These are phyloP conservation scores for Lophotriccus pileatus DNA, from an alignment of 2,797 vertebrate species.

Conservation along the genomic window DNA sequence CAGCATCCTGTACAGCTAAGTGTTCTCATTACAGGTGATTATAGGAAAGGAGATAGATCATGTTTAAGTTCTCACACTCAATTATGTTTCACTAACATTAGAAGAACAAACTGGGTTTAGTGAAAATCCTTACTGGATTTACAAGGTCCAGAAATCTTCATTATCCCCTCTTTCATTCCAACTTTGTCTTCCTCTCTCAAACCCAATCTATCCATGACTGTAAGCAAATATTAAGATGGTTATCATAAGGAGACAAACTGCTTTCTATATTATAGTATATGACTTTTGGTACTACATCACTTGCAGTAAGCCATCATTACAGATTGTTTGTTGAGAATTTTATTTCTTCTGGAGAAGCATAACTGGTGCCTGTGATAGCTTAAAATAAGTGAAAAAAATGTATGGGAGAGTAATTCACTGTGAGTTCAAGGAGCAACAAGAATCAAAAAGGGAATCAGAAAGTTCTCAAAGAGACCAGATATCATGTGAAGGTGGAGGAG, in stretches of 20 bases:
- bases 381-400: not conserved
- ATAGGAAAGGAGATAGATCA: not conserved
- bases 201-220: not conserved
- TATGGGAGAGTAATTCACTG: not conserved
- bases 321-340: not conserved
- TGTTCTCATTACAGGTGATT: not conserved
- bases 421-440: not conserved
- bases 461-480: not conserved
- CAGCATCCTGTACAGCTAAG: not conserved
- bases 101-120: not conserved
- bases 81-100: not conserved
- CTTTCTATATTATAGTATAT: not conserved
- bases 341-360: not conserved
- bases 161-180: not conserved
- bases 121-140: not conserved
- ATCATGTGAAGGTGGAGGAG: not conserved
- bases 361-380: not conserved
- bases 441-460: not conserved
- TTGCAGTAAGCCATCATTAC: not conserved
- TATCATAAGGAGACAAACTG: not conserved
- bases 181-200: not conserved
- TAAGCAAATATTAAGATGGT: not conserved
- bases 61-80: not conserved
- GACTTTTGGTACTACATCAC: not conserved
- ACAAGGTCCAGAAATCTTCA: not conserved